A percentile compares a stretch with the other conserved stretches of the same genome.
phyloP scores from a whole-genome alignment of 2,113 vertebrate species.

The Pao palembangensis region DNA sequence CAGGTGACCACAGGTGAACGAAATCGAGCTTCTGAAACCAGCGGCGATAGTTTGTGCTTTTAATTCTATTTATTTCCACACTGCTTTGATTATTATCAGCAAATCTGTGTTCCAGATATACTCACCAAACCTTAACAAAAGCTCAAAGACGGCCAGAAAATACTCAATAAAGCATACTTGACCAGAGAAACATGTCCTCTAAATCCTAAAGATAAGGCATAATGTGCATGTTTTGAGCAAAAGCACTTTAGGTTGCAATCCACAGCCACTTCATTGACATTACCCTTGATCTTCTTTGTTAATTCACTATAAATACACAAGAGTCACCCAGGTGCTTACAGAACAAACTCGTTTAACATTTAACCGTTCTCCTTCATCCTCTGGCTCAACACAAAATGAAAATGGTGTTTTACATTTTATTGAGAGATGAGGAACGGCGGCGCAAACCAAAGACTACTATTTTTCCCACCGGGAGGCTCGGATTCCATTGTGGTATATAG shows the following conservation, averaged over 20 bases:
- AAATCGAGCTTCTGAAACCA: conserved; percentile 20
- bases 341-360: conserved; percentile 25
- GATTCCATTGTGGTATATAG: conserved; percentile 6
- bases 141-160: neutral
- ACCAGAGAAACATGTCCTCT: too few species aligned
- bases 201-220: neutral
- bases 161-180: too few species aligned
- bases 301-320: conserved; percentile 22
- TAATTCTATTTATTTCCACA: neutral
- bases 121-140: neutral
- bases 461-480: neutral
- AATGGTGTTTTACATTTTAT: conserved; percentile 28
- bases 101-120: neutral
- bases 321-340: conserved; percentile 23
- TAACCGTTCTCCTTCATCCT: conserved; percentile 15
- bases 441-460: conserved; percentile 13
- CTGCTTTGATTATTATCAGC: conserved; percentile 4
- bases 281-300: neutral
- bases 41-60: neutral
- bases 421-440: conserved; percentile 12
- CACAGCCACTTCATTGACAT: neutral
- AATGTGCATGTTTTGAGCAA: neutral
- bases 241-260: neutral
- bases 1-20: conserved; percentile 39
- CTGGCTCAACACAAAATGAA: conserved; percentile 31